Evolutionary conservation across 2,113 vertebrate species (phyloP), one percentile per base, ranked within the genome.

Genomic region (Colaptes auratus): DNA sequence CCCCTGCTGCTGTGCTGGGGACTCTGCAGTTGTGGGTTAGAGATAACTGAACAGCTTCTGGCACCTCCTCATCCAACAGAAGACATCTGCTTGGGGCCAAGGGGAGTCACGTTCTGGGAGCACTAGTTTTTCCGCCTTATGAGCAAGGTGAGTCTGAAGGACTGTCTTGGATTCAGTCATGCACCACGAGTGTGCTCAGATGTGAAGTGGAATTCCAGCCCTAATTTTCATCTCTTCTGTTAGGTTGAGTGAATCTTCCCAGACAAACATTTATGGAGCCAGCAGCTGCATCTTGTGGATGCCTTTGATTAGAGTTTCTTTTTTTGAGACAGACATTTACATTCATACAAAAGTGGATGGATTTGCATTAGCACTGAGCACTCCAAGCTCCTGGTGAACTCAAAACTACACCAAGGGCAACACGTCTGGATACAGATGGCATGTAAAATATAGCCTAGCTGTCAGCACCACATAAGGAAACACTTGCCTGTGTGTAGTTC

Each of bases 61-160:
- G 33, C 42, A 42, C 19, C 13, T 89, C 7, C 31, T 79, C 28
- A 39, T 14, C 10, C 33, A 0, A 1, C 2, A 55, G 12, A 5
- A 85, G 35, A 20, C 9, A 35, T 33, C 66, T 48, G 4, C 39
- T 6, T 31, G 30, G 30, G 28, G 17, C 14, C 8, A 15, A 56
- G 24, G 4, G 2, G 35, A 69, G 30, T 58, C 59, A 59, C 0
- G 0, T 87, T 46, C 28, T 11, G 1, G 46, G 13, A 78, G 2
- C 12, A 42, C 5, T 8, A 3, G 0, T 77, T 74, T 64, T 35
- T 77, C 24, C 46, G 31, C 20, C 12, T 58, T 64, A 28, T 0
- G 4, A 36, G 28, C 27, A 56, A 60, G 33, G 21, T 0, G 5
- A 20, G 6, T 72, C 53, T 48, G 44, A 82, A 72, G 56, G 63